These are phyloP conservation scores for Timema podura DNA, from an alignment of 2,888 invertebrate genomes.

Conservation along the genomic window DNA sequence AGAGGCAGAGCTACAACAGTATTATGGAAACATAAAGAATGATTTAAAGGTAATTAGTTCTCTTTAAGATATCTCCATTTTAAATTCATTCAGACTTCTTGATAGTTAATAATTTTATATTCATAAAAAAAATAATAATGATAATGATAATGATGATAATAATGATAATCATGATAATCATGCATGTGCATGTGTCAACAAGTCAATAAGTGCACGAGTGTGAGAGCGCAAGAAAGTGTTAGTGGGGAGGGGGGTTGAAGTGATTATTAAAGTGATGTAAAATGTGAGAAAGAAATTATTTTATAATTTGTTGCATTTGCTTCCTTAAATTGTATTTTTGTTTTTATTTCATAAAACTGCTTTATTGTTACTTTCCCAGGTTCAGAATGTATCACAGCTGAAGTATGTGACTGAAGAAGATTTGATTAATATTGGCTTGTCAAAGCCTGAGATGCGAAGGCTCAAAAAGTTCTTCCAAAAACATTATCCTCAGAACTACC, in stretches of 20 bases:
- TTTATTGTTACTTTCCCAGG: constrained; percentile 40
- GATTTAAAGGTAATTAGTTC: constrained; percentile 65
- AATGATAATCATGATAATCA: no score
- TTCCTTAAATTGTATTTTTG: neutral
- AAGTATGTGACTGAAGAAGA: constrained; percentile 95
- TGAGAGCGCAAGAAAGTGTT: no score
- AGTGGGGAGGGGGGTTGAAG: no score
- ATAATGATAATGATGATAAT: no score
- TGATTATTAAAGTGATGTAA: neutral
- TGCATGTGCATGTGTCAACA: no score
- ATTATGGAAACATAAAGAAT: constrained; percentile 71
- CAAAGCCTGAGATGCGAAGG: constrained; percentile 90
- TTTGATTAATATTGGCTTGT: constrained; percentile 84
- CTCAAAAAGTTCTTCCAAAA: constrained; percentile 91
- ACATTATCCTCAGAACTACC: constrained; percentile 88
- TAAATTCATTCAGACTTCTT: neutral
- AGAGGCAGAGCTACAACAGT: constrained; percentile 92
- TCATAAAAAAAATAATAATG: no score
- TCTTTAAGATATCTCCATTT: neutral
- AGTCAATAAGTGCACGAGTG: no score
- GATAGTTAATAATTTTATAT: neutral
- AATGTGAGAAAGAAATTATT: neutral
- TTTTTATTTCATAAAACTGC: neutral
- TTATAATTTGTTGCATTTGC: constrained; percentile 12
- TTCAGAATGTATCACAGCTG: constrained; percentile 80